Conservation (phyloP, 2,113 vertebrate genomes). For the Rutilus rutilus region DNA sequence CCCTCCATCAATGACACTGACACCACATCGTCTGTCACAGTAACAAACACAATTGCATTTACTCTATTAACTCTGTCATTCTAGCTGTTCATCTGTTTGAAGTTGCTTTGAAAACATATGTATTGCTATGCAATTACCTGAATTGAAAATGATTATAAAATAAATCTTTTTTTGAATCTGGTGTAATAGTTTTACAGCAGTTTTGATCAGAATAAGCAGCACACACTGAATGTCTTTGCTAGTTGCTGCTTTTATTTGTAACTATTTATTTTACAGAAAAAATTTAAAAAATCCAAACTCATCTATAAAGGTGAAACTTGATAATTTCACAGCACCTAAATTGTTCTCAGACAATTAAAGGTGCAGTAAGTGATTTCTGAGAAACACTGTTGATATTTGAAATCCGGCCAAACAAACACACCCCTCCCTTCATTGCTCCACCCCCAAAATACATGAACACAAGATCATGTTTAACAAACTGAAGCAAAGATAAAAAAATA, state of each 20-base stretch:
- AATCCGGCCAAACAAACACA: too few relatives aligned
- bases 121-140: not conserved
- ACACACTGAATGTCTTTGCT: not conserved
- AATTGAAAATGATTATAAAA: not conserved
- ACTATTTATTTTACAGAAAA: not conserved
- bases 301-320: not conserved
- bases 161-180: not conserved
- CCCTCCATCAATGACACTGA: slow-evolving; percentile 22
- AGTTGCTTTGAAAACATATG: not conserved
- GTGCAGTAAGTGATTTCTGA: not conserved
- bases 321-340: not conserved
- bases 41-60: not conserved
- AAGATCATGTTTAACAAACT: too few relatives aligned
- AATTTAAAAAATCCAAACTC: not conserved
- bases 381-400: too few relatives aligned
- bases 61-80: not conserved
- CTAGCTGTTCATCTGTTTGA: not conserved
- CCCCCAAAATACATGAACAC: too few relatives aligned
- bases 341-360: not conserved
- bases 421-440: too few relatives aligned
- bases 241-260: not conserved
- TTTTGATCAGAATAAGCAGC: not conserved
- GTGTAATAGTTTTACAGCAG: not conserved
- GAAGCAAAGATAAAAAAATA: too few relatives aligned
- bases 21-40: not conserved